Evolutionary conservation across 1,140 invertebrate species (phyloP).

Genomic region (Bradysia coprophila): DNA sequence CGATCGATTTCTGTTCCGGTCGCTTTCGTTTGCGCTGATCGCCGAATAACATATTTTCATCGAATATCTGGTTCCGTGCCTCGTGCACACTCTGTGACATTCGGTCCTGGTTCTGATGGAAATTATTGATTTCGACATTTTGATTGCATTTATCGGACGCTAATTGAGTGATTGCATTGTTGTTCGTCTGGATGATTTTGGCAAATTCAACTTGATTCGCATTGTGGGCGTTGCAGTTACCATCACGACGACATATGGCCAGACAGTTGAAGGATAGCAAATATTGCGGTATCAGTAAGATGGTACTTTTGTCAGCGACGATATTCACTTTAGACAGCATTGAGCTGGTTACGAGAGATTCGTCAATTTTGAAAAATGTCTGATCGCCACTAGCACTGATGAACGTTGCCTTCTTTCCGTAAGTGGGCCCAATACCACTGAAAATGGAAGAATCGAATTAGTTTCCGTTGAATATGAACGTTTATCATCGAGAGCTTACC

Average conservation of each 20-base stretch:
- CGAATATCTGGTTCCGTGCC: slow-evolving; percentile 20
- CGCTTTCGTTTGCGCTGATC: not conserved
- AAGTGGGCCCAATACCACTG: slow-evolving; percentile 45
- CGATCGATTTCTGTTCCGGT: slow-evolving; percentile 3
- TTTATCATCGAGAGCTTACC: slow-evolving; percentile 20
- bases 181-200: slow-evolving; percentile 13
- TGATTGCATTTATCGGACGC: slow-evolving; percentile 8
- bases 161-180: slow-evolving; percentile 11
- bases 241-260: slow-evolving; percentile 64
- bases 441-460: not conserved
- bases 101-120: slow-evolving; percentile 15
- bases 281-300: slow-evolving; percentile 26
- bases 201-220: slow-evolving; percentile 50
- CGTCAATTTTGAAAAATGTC: slow-evolving; percentile 87
- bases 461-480: not conserved
- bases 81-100: slow-evolving; percentile 24
- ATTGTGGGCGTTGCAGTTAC: slow-evolving; percentile 62
- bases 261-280: slow-evolving; percentile 45
- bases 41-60: slow-evolving; percentile 6
- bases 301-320: slow-evolving; percentile 69
- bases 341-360: slow-evolving; percentile 76
- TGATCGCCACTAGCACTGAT: slow-evolving; percentile 86
- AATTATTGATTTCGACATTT: slow-evolving; percentile 11
- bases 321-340: slow-evolving; percentile 71
- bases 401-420: slow-evolving; percentile 77